Evolutionary conservation across 2,888 invertebrate species (phyloP).

Genomic region (Lypha dubia): DNA sequence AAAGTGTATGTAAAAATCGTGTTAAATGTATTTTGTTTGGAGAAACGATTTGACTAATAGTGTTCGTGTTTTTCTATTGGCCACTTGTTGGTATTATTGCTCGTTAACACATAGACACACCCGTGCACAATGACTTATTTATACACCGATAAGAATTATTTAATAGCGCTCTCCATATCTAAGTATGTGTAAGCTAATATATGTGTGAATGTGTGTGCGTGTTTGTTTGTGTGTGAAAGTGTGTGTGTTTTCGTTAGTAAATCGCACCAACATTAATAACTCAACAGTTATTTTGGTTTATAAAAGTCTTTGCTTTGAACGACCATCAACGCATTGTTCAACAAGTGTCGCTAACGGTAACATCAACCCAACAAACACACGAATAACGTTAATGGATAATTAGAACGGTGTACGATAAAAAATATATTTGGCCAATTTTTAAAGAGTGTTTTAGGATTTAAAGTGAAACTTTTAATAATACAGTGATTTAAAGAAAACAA

Average conservation of each 20-base stretch:
- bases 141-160: slow-evolving; percentile 20
- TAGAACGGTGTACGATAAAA: background rate
- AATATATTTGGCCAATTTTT: no score
- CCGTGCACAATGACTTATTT: background rate
- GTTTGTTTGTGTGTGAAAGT: background rate
- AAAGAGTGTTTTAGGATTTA: background rate
- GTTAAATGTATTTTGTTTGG: background rate
- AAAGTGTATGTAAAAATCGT: no score
- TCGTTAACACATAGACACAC: slow-evolving; percentile 1
- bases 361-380: slow-evolving; percentile 45
- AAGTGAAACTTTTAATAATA: background rate
- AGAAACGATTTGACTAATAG: slow-evolving; percentile 72
- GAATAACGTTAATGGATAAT: slow-evolving; percentile 26
- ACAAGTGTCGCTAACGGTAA: slow-evolving; percentile 81
- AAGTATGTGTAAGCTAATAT: background rate
- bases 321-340: slow-evolving; percentile 81
- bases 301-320: slow-evolving; percentile 64
- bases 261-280: slow-evolving; percentile 32
- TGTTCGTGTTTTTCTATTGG: slow-evolving; percentile 68
- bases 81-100: slow-evolving; percentile 66
- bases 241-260: background rate
- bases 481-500: background rate
- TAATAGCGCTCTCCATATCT: slow-evolving; percentile 28
- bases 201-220: slow-evolving; percentile 5
- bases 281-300: slow-evolving; percentile 50